Evolutionary conservation across 2,113 vertebrate genomes (phyloP).

Genomic region (Mormoops blainvillei): DNA sequence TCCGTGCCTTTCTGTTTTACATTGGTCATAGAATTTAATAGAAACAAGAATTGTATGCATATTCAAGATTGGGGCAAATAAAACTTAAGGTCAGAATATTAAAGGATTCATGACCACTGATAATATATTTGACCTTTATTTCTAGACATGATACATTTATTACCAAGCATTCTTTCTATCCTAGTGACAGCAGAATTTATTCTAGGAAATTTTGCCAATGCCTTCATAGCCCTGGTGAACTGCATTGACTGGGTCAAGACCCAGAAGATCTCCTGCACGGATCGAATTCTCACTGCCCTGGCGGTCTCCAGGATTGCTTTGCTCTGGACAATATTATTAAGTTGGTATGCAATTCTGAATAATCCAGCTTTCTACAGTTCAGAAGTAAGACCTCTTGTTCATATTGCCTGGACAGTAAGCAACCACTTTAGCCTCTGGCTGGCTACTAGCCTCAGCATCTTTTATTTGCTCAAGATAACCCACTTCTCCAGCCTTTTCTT

Average conservation of each 20-base stretch:
- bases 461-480: too few relatives aligned
- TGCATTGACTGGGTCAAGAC: not conserved
- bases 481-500: too few relatives aligned
- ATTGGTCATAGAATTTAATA: not conserved
- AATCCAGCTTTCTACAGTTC: too few relatives aligned
- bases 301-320: not conserved
- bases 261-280: not conserved
- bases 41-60: not conserved
- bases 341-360: too few relatives aligned
- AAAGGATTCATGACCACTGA: not conserved
- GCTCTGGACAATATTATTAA: too few relatives aligned
- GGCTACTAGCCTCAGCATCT: too few relatives aligned
- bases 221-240: constrained; percentile 13
- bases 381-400: too few relatives aligned
- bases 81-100: not conserved
- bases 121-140: not conserved
- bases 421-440: too few relatives aligned
- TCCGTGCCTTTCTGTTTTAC: not conserved
- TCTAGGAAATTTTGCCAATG: not conserved
- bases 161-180: not conserved
- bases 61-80: not conserved
- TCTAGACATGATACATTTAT: not conserved
- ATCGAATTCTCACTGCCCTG: constrained; percentile 33
- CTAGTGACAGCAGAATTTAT: not conserved
- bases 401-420: too few relatives aligned